These are phyloP conservation scores for Neofelis nebulosa DNA, from an alignment of 2,113 vertebrate species.

Conservation along the genomic window DNA sequence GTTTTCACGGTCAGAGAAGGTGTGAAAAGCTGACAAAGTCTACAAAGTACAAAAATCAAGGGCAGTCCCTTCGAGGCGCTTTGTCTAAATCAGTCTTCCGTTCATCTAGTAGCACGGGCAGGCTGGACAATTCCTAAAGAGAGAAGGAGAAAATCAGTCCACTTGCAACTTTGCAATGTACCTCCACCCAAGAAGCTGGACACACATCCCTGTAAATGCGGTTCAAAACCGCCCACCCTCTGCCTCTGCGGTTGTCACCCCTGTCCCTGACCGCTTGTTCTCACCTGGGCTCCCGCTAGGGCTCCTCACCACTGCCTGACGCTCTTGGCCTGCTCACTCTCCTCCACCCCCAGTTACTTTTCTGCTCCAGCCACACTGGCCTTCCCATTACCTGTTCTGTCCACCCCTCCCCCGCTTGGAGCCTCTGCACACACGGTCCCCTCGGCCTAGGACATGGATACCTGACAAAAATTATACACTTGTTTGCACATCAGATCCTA, in stretches of 20 bases:
- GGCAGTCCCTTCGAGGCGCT: slow-evolving; percentile 46
- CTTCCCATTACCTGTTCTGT: not conserved
- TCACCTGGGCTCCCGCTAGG: not conserved
- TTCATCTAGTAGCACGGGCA: slow-evolving; percentile 73
- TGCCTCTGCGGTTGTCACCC: not conserved
- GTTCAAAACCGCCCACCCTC: not conserved
- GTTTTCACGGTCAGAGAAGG: slow-evolving; percentile 66
- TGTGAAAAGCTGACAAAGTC: slow-evolving; percentile 50
- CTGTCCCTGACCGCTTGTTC: not conserved
- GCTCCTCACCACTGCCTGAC: not conserved
- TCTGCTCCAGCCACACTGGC: not conserved
- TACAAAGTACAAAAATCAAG: slow-evolving; percentile 50
- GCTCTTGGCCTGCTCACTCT: not conserved
- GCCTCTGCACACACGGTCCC: not conserved
- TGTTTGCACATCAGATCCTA: not conserved
- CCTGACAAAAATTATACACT: not conserved
- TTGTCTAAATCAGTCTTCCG: slow-evolving; percentile 68
- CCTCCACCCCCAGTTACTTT: not conserved
- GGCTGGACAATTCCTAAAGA: slow-evolving; percentile 67
- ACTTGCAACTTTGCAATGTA: not conserved
- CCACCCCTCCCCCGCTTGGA: not conserved
- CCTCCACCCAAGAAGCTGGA: not conserved
- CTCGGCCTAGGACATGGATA: not conserved
- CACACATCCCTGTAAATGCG: not conserved
- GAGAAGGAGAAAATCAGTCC: slow-evolving; percentile 65